These are phyloP conservation scores for Enteromius afrohamiltoni DNA, from an alignment of 2,797 vertebrate species.

Conservation along the genomic window DNA sequence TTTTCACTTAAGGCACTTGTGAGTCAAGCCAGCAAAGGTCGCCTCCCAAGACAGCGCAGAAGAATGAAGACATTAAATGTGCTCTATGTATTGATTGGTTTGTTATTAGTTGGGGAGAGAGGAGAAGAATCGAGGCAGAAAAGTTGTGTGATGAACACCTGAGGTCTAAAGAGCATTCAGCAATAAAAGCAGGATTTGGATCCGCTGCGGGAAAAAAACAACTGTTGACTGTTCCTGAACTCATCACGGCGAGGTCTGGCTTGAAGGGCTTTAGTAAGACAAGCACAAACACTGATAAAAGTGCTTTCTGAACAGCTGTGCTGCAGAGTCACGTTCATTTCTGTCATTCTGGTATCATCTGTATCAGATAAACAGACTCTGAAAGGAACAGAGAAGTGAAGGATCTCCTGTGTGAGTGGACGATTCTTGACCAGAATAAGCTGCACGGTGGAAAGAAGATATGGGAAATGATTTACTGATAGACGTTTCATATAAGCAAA, in stretches of 20 bases:
- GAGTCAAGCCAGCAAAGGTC: conserved; percentile 52
- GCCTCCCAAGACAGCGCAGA: conserved; percentile 42
- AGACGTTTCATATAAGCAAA: background rate
- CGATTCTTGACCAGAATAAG: background rate
- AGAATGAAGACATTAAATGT: conserved; percentile 58
- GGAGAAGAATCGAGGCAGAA: conserved; percentile 44
- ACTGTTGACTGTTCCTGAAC: conserved; percentile 43
- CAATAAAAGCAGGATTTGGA: conserved; percentile 55
- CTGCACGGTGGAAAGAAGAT: background rate
- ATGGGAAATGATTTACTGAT: background rate
- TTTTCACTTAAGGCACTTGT: conserved; percentile 61
- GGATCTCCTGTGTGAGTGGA: background rate
- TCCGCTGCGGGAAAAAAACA: conserved; percentile 18
- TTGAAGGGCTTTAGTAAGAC: background rate
- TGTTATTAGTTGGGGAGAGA: conserved; percentile 69
- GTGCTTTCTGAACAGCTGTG: conserved; percentile 2
- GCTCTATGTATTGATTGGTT: conserved; percentile 68
- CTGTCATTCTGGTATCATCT: background rate
- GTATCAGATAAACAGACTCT: background rate
- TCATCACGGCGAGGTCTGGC: background rate
- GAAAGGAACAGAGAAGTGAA: background rate
- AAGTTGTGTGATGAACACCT: conserved; percentile 52
- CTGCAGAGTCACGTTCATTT: background rate
- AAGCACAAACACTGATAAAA: background rate
- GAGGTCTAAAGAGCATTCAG: conserved; percentile 41